These are phyloP conservation scores for Caenorhabditis latens DNA, from an alignment of 1,140 invertebrate genomes.

Conservation along the genomic window DNA sequence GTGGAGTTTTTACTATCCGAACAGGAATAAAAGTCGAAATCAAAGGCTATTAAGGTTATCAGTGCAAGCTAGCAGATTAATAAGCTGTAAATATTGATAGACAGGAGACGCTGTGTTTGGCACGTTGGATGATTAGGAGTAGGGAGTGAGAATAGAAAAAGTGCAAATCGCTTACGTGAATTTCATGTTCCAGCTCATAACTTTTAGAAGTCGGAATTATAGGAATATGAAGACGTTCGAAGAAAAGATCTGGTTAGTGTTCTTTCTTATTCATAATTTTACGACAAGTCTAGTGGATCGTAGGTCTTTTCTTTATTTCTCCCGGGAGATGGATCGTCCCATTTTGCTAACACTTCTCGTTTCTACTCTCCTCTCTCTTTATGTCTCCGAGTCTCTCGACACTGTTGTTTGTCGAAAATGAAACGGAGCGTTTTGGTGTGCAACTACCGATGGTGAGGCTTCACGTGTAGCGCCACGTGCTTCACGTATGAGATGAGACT, in stretches of 20 bases:
- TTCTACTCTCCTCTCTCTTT: not conserved
- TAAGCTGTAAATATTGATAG: not conserved
- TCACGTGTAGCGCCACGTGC: conserved; percentile 47
- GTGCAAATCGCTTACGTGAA: not conserved
- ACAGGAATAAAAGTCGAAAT: conserved; percentile 20
- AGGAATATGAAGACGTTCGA: not conserved
- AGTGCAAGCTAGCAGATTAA: conserved; percentile 9
- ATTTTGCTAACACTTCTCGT: conserved; percentile 45
- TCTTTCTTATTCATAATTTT: conserved; percentile 13
- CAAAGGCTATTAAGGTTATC: conserved; percentile 44
- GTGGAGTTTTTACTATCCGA: not conserved
- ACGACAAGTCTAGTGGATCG: not conserved
- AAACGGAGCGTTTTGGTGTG: conserved; percentile 20
- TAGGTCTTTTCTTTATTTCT: not conserved
- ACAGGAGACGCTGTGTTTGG: not conserved
- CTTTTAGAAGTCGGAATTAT: not conserved
- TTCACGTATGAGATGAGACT: conserved; percentile 26
- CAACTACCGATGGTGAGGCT: conserved; percentile 20
- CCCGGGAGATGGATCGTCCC: conserved; percentile 15
- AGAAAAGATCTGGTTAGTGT: not conserved
- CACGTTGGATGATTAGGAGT: not conserved
- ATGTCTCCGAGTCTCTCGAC: not conserved
- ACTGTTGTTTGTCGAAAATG: conserved; percentile 45
- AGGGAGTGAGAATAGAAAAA: not conserved
- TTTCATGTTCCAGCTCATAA: conserved; percentile 13